phyloP scores from a whole-genome alignment of 2,113 vertebrate species.

The Neoarius graeffei region DNA sequence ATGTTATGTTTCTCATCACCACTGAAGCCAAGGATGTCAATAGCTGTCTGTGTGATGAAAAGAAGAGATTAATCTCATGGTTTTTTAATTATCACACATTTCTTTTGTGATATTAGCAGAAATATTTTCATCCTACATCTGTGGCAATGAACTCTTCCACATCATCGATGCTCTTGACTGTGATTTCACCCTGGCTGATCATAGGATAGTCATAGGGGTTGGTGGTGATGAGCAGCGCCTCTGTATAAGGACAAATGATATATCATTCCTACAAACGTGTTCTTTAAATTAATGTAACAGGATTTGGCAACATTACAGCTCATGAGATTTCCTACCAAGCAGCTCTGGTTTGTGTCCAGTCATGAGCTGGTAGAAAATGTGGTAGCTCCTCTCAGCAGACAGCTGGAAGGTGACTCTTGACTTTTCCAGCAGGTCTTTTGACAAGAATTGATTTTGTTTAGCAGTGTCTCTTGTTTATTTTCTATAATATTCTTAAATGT shows the following conservation, averaged over 20 bases:
- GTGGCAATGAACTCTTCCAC: constrained; percentile 54
- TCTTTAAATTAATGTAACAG: background rate
- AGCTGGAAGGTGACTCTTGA: no score
- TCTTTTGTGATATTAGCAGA: background rate
- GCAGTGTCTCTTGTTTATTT: background rate
- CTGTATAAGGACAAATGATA: constrained; percentile 51
- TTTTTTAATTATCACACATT: background rate
- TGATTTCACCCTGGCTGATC: constrained; percentile 86
- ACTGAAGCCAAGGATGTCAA: no score
- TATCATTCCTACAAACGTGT: background rate
- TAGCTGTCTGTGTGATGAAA: no score
- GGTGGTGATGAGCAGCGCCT: constrained; percentile 81
- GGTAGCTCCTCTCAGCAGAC: no score
- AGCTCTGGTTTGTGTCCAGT: no score
- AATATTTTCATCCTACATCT: constrained; percentile 73
- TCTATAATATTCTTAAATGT: no score
- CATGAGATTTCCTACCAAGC: no score
- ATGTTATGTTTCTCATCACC: no score
- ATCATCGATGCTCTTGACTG: constrained; percentile 85
- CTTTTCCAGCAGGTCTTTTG: no score
- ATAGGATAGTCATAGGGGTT: constrained; percentile 85
- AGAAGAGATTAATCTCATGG: background rate
- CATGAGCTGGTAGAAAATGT: no score
- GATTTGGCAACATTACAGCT: no score
- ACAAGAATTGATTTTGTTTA: no score